Conservation (phyloP, 2,888 invertebrate genomes). For the Suillia variegata region DNA sequence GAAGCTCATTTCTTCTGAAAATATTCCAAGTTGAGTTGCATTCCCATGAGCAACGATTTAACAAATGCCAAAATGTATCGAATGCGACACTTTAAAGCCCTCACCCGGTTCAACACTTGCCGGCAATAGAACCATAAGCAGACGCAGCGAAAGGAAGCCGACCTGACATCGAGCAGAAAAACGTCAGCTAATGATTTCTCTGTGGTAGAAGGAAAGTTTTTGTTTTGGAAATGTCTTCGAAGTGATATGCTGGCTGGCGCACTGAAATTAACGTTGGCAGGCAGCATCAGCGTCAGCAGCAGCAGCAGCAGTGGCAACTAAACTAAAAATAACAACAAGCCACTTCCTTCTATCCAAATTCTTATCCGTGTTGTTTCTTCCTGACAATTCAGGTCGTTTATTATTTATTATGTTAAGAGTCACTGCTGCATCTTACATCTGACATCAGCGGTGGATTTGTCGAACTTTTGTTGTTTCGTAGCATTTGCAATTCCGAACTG, state of each 20-base stretch:
- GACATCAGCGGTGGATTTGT: not conserved
- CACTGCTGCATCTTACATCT: conserved; percentile 34
- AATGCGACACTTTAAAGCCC: conserved; percentile 40
- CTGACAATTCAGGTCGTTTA: conserved; percentile 57
- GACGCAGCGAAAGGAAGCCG: too few species aligned
- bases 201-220: conserved; percentile 15
- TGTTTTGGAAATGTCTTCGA: conserved; percentile 18
- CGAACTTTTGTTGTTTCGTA: not conserved
- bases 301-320: not conserved
- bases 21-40: conserved; percentile 7
- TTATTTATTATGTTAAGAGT: conserved; percentile 56
- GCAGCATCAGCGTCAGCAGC: conserved; percentile 10
- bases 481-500: not conserved
- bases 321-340: not conserved
- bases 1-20: conserved; percentile 6
- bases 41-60: conserved; percentile 31
- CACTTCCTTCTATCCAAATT: not conserved
- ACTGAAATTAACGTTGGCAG: conserved; percentile 13
- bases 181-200: conserved; percentile 25
- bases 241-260: conserved; percentile 11
- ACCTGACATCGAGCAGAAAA: conserved; percentile 11
- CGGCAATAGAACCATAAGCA: conserved; percentile 13
- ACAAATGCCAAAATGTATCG: conserved; percentile 55
- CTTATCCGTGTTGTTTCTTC: conserved; percentile 23
- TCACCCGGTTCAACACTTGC: conserved; percentile 12